A percentile compares a stretch with the other conserved stretches of the same genome.
Evolutionary conservation across 2,797 vertebrate species (phyloP).

Genomic region (Aselliscus stoliczkanus): DNA sequence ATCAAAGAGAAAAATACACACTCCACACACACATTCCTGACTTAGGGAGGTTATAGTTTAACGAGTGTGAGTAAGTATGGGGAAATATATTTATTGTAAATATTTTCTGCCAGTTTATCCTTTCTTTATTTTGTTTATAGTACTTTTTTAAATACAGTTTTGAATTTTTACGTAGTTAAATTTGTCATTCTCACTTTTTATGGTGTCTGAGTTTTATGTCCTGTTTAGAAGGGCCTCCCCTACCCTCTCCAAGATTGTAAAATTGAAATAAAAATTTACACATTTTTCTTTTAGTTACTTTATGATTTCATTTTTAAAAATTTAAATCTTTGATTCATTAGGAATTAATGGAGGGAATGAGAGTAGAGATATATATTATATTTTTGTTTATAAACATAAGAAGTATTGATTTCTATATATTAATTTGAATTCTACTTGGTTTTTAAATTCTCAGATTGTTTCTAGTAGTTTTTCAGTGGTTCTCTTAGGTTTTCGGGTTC

Average conservation of each 20-base stretch:
- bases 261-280: background rate
- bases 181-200: background rate
- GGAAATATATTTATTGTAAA: background rate
- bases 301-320: background rate
- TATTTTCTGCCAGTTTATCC: background rate
- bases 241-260: background rate
- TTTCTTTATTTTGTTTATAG: conserved; percentile 1
- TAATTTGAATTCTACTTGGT: conserved; percentile 9
- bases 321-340: conserved; percentile 11
- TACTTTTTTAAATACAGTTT: conserved; percentile 40
- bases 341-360: background rate
- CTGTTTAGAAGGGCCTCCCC: background rate
- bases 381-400: conserved; percentile 9
- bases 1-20: background rate
- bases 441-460: background rate
- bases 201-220: conserved; percentile 19
- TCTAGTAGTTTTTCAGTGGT: background rate
- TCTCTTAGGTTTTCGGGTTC: background rate
- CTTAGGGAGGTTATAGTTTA: background rate
- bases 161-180: background rate
- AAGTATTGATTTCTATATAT: background rate
- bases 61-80: background rate
- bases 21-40: background rate
- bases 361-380: background rate
- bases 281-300: conserved; percentile 7